Base-by-base conservation (phyloP, 23 tunicate species). In the Halocynthia aurantium region DNA sequence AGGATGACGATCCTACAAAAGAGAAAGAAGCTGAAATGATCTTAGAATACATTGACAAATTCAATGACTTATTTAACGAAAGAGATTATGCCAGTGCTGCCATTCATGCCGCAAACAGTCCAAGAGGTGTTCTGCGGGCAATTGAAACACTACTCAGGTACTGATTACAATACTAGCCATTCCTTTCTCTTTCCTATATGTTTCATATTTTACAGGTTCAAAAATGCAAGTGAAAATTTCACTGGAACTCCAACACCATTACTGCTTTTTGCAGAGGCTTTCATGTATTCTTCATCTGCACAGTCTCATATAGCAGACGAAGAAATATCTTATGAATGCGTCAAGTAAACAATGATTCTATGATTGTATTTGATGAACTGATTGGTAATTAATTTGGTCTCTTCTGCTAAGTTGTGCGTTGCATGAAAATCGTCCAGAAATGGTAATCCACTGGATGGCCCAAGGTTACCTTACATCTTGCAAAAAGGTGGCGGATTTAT, bases 11-110 rank as follows among this genome's bases (percentile, higher is more conserved):
- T 63, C 92, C 88, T 6, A 63, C 78, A 0, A 83, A 69, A 69
- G 92, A 86, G 63, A 92, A 92, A 67, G 98, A 92, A 67, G 98
- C 98, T 15, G 98, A 92, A 60, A 79, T 82, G 82, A 86, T 92
- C 19, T 67, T 92, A 15, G 98, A 92, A 55, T 92, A 92, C 75
- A 92, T 92, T 13, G 98, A 92, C 13, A 86, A 83, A 63, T 92
- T 92, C 69, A 82, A 83, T 63, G 93, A 92, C 54, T 62, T 92
- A 17, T 92, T 92, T 58, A 20, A 54, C 52, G 98, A 92, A 6
- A 75, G 44, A 51, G 76, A 81, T 56, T 92, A 86, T 61, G 71
- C 60, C 11, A 65, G 79, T 71, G 98, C 98, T 50, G 98, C 98
- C 6, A 72, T 85, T 8, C 92, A 92, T 61, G 98, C 98, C 5